A percentile compares a stretch with the other conserved stretches of the same genome.
phyloP scores from a whole-genome alignment of 2,797 vertebrate genomes.

The Harpagifer antarcticus region DNA sequence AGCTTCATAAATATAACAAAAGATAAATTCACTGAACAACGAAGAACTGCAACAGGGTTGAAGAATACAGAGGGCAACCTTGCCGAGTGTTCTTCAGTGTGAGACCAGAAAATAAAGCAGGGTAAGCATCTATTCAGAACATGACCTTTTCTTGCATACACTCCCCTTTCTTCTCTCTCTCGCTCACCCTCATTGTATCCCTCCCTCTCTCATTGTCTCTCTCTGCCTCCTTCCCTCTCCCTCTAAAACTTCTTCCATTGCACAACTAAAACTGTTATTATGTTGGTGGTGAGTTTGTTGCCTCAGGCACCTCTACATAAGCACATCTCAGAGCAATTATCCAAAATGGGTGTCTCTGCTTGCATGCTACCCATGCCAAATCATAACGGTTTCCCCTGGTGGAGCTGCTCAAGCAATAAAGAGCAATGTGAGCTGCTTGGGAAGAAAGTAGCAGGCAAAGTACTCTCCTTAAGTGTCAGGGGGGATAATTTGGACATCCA shows the following conservation, averaged over 20 bases:
- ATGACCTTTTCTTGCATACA: conserved; percentile 57
- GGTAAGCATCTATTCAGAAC: conserved; percentile 53
- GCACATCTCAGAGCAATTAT: conserved; percentile 84
- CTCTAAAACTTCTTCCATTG: conserved; percentile 58
- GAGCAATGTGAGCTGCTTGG: conserved; percentile 72
- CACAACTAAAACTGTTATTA: conserved; percentile 74
- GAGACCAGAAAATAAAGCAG: conserved; percentile 28
- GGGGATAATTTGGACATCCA: conserved; percentile 55
- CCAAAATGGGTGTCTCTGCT: conserved; percentile 78
- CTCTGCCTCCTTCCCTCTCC: conserved; percentile 26
- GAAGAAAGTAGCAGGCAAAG: conserved; percentile 53
- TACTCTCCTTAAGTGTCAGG: conserved; percentile 38
- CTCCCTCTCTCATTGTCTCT: conserved; percentile 9
- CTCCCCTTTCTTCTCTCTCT: conserved; percentile 7
- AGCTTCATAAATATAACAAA: conserved; percentile 59
- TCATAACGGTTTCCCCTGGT: conserved; percentile 70
- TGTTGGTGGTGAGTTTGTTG: conserved; percentile 76
- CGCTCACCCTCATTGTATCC: conserved; percentile 8
- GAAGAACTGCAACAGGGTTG: conserved; percentile 32
- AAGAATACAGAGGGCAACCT: conserved; percentile 47
- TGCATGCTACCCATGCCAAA: conserved; percentile 73
- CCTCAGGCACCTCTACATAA: conserved; percentile 76
- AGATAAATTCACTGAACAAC: conserved; percentile 47
- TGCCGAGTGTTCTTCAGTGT: conserved; percentile 35
- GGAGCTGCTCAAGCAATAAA: conserved; percentile 74